phyloP scores from a whole-genome alignment of 2,888 invertebrate genomes.

The Branchellion lobata region DNA sequence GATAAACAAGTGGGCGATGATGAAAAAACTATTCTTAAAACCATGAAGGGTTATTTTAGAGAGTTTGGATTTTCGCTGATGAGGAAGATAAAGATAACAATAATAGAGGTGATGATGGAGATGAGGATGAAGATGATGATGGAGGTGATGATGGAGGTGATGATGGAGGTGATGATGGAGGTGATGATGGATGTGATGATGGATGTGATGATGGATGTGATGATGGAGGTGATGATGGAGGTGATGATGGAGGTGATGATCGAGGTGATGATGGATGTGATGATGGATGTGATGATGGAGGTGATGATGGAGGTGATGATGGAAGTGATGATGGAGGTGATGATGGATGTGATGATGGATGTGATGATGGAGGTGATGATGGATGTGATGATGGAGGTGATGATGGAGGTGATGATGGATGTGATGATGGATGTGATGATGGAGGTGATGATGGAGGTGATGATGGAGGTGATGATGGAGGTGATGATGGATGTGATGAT shows the following conservation, averaged over 20 bases:
- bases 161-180: conserved; percentile 40
- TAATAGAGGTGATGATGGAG: conserved; percentile 36
- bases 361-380: conserved; percentile 30
- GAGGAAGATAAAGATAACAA: conserved; percentile 30
- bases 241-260: neutral
- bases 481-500: conserved; percentile 39
- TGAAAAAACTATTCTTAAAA: no score
- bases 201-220: conserved; percentile 17
- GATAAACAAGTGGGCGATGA: no score
- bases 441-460: no score
- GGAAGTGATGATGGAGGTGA: conserved; percentile 40
- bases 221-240: conserved; percentile 24
- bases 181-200: conserved; percentile 36
- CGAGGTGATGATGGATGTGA: no score
- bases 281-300: conserved; percentile 24
- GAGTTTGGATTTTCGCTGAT: no score
- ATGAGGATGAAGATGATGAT: conserved; percentile 42
- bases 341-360: conserved; percentile 38
- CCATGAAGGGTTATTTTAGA: no score
- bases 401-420: conserved; percentile 12
- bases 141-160: conserved; percentile 41
- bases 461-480: conserved; percentile 36
- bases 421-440: no score
- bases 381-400: conserved; percentile 15
- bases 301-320: conserved; percentile 42